These are phyloP conservation scores for Campaea margaritaria DNA, from an alignment of 2,888 invertebrate species.

Conservation along the genomic window DNA sequence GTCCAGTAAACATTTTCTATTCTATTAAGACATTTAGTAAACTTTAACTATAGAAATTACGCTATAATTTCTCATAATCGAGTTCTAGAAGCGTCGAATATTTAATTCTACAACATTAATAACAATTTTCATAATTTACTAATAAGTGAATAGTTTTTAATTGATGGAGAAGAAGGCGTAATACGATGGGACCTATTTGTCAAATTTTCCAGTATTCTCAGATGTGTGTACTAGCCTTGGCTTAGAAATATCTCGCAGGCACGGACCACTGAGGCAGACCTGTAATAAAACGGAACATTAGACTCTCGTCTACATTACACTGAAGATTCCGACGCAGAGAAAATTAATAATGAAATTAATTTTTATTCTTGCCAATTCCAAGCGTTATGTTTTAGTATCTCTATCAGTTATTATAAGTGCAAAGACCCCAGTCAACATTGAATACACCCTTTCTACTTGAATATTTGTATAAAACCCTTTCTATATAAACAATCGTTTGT, in stretches of 20 bases:
- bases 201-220: conserved; percentile 4
- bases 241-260: conserved; percentile 33
- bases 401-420: conserved; percentile 8
- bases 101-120: conserved; percentile 5
- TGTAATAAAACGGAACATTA: conserved; percentile 32
- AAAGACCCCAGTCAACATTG: conserved; percentile 12
- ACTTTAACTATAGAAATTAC: not conserved
- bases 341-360: conserved; percentile 3
- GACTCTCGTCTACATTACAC: not conserved
- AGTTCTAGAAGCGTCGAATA: conserved; percentile 18
- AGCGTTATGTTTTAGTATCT: not conserved
- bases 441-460: conserved; percentile 1
- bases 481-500: not conserved
- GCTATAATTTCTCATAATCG: conserved; percentile 1
- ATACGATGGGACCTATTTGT: conserved; percentile 19
- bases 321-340: not conserved
- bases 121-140: not conserved
- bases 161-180: conserved; percentile 2
- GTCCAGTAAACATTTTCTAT: not conserved
- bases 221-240: not conserved
- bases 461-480: not conserved
- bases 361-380: not conserved
- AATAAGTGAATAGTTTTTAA: not conserved
- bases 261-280: conserved; percentile 39
- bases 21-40: conserved; percentile 1